Conservation (phyloP, 1,140 invertebrate genomes). For the Cyclina sinensis region DNA sequence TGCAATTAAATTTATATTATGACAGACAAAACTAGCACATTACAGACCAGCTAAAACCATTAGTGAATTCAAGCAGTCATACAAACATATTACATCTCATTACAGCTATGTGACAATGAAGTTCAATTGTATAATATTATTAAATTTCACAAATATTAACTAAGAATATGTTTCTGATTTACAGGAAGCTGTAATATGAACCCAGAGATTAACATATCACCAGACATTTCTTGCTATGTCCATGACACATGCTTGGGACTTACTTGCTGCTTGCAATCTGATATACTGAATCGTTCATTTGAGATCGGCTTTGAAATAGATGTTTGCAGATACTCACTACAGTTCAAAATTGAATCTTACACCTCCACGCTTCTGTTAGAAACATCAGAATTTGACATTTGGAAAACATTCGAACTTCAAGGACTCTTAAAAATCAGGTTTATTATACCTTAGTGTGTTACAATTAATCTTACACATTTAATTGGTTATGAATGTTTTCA, state of each 20-base stretch:
- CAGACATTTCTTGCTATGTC: not conserved
- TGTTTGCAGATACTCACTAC: not conserved
- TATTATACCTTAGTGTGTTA: not conserved
- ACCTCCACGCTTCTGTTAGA: not conserved
- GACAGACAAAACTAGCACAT: no score
- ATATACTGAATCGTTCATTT: conserved; percentile 6
- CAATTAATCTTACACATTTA: not conserved
- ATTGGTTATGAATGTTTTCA: not conserved
- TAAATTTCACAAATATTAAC: no score
- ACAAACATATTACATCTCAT: no score
- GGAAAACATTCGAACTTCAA: conserved; percentile 15
- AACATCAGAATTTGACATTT: not conserved
- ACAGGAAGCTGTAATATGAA: not conserved
- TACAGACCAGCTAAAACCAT: no score
- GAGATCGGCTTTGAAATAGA: not conserved
- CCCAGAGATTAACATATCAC: not conserved
- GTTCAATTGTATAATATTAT: no score
- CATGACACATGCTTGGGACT: not conserved
- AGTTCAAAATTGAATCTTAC: conserved; percentile 19
- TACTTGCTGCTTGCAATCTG: not conserved
- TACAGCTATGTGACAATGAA: no score
- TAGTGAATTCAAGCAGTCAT: no score
- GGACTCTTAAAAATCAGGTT: conserved; percentile 14
- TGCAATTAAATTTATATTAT: no score
- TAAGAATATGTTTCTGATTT: not conserved